Conservation (phyloP, 2,888 invertebrate species). For the Mimachlamys varia region DNA sequence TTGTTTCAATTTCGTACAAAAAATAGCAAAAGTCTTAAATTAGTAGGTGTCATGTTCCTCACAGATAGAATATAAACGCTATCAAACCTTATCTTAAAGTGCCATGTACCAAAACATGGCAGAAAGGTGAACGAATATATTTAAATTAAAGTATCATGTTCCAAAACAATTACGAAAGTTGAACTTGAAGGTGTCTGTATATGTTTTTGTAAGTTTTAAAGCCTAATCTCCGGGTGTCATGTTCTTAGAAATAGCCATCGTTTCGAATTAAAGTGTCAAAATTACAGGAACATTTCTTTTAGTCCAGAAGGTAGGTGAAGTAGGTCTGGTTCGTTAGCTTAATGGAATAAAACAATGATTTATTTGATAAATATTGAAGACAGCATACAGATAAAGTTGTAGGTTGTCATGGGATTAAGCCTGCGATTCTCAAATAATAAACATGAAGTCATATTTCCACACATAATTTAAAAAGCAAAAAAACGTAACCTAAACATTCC, state of each 20-base stretch:
- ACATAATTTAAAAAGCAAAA: too few species aligned
- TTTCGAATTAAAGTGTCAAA: neutral
- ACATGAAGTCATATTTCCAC: too few species aligned
- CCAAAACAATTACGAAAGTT: neutral
- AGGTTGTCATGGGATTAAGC: neutral
- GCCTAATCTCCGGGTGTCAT: neutral
- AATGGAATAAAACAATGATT: neutral
- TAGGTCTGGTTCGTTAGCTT: neutral
- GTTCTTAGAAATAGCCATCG: neutral
- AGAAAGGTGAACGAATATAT: neutral
- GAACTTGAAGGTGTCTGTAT: neutral
- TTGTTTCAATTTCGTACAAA: neutral
- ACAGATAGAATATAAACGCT: neutral
- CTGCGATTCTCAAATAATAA: too few species aligned
- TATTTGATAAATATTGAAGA: neutral
- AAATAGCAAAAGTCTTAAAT: neutral
- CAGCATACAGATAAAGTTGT: neutral
- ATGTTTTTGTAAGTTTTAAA: neutral
- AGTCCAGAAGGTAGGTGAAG: too few species aligned
- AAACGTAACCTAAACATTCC: too few species aligned
- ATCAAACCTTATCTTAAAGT: neutral
- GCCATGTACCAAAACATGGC: neutral
- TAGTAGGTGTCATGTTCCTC: neutral
- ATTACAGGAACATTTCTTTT: neutral
- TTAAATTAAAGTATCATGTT: slow-evolving; percentile 27